Percentiles rank a stretch among this genome's conserved stretches.
Conservation (phyloP, 2,888 invertebrate genomes). For the Pseudoips prasinana region DNA sequence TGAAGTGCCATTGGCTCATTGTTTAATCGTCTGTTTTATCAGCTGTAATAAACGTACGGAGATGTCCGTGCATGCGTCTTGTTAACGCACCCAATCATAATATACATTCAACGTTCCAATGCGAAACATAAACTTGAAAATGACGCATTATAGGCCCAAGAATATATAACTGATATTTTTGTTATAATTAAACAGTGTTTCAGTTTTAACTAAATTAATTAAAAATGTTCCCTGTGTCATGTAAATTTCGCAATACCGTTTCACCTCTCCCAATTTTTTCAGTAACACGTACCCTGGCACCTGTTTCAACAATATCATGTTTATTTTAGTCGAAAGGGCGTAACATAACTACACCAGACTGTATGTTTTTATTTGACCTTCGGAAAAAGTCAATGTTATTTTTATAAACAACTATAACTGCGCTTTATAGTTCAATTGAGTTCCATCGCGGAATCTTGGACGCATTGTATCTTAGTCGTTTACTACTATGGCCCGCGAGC, state of each 20-base stretch:
- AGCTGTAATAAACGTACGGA: conserved; percentile 61
- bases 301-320: conserved; percentile 19
- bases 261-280: conserved; percentile 10
- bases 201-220: background rate
- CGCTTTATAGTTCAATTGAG: conserved; percentile 17
- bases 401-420: conserved; percentile 11
- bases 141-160: no score
- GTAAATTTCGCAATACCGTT: conserved; percentile 15
- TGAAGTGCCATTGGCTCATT: conserved; percentile 73
- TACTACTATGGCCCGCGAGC: no score
- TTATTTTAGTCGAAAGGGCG: conserved; percentile 14
- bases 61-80: conserved; percentile 29
- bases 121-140: conserved; percentile 2
- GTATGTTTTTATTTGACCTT: conserved; percentile 21
- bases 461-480: no score
- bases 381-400: conserved; percentile 17
- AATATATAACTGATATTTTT: no score
- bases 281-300: conserved; percentile 9
- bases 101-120: conserved; percentile 11
- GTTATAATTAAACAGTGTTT: no score
- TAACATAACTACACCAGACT: conserved; percentile 7
- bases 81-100: conserved; percentile 38
- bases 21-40: conserved; percentile 76
- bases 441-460: conserved; percentile 4
- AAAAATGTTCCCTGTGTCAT: no score